A percentile compares a stretch with the other conserved stretches of the same genome.
These are phyloP conservation scores for Apostichopus californicus DNA, from an alignment of 35 echinoderm and acorn worm genomes.

Conservation along the genomic window DNA sequence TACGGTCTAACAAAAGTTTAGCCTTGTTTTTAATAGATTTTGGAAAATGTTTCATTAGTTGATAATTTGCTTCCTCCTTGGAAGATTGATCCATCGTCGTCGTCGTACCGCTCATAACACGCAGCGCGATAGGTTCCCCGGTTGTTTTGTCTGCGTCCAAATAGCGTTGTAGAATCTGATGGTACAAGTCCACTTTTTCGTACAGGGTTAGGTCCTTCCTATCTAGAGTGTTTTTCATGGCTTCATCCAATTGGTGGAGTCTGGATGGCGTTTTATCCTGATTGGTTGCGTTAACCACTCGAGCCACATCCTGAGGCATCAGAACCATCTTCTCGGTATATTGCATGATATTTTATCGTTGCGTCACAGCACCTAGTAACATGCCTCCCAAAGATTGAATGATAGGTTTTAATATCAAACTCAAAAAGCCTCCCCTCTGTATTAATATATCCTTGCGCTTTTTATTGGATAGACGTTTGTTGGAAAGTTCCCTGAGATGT, in stretches of 20 bases:
- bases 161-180: conserved; percentile 56
- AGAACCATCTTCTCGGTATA: conserved; percentile 36
- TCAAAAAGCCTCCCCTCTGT: neutral
- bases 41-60: neutral
- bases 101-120: neutral
- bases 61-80: neutral
- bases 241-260: conserved; percentile 22
- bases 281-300: conserved; percentile 7
- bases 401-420: conserved; percentile 25
- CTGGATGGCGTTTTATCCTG: neutral
- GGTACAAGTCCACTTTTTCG: conserved; percentile 40
- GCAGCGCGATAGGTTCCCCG: neutral
- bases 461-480: neutral
- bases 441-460: no score
- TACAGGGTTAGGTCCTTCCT: conserved; percentile 11
- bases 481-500: neutral
- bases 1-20: conserved; percentile 1
- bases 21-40: conserved; percentile 26
- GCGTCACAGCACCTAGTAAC: conserved; percentile 14
- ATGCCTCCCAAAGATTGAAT: conserved; percentile 13
- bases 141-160: conserved; percentile 6
- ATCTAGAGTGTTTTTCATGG: neutral
- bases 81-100: neutral
- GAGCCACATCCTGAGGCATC: conserved; percentile 13
- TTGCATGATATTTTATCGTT: conserved; percentile 44